Base-by-base conservation (phyloP, 2,113 vertebrate species). In the Percina caprodes region DNA sequence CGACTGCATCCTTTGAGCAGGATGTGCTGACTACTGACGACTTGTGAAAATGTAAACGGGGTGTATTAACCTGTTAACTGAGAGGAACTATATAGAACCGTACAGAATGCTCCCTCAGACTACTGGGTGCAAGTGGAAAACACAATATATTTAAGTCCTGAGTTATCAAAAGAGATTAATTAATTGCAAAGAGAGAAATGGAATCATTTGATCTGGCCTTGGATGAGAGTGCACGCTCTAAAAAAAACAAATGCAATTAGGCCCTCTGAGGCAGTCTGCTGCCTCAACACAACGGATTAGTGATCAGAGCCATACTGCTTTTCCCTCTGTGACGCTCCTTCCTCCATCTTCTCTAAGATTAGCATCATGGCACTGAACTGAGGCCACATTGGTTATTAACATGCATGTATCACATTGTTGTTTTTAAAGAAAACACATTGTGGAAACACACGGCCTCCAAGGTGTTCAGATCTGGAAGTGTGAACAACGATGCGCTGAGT, bases 201-300 rank as follows among this genome's bases (percentile, higher is more conserved):
- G 71, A 86, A 23, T 39, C 58, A 76, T 69, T 79, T 81, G 70
- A 81, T 76, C 55, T 59, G 48, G 49, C 60, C 68, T 73, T 46
- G 58, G 45, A 51, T 60, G 63, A 72, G 61, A 86, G 42, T 48
- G 56, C 6, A 3, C 18, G 54, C 61, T 59, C 59, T 80, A 79
- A 75, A 73, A 48, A 39, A 80, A 67, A 30, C 26, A 79, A 85
- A 80, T 66, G 83, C 61, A 87, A 61, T 83, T 75, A 80, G 45
- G 23, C 71, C 68, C 24, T 77, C 0, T 33, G 84, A 85, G 76
- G 24, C 42, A 46, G 62, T n/a, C 61, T 59, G 33, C 61, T 78
- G 82, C 71, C 24, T 76, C 62, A 76, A 75, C 48, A 72, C 77
- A 69, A 35, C 66, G 60, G 48, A 78, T 83, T 45, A 39, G 13